Conservation (phyloP, 2,888 invertebrate species). For the Drosophila ochracea region DNA sequence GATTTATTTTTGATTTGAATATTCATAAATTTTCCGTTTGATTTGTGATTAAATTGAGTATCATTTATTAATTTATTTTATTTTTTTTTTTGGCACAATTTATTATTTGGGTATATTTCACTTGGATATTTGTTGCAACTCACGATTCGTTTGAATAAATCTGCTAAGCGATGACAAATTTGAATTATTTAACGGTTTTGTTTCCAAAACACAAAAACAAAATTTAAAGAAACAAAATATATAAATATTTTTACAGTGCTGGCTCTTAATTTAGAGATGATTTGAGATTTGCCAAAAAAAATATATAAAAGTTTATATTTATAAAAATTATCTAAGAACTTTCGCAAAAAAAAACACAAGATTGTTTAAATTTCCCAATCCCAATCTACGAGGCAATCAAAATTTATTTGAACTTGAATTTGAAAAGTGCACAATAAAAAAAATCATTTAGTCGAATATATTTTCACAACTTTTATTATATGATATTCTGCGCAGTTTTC, state of each 20-base stretch:
- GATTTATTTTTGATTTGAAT: conserved; percentile 32
- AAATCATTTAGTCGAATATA: conserved; percentile 15
- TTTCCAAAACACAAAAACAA: conserved; percentile 12
- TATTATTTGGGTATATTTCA: conserved; percentile 32
- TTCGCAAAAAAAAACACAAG: neutral
- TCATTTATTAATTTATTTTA: conserved; percentile 49
- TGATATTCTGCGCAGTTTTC: conserved; percentile 37
- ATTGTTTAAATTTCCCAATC: neutral
- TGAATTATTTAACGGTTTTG: neutral
- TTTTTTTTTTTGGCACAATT: conserved; percentile 73
- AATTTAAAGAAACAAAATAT: neutral
- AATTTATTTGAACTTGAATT: neutral
- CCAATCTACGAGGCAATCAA: neutral
- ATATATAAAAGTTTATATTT: neutral
- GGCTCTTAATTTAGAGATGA: neutral
- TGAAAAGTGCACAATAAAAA: conserved; percentile 10
- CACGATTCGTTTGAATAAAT: conserved; percentile 40
- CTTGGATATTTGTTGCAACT: conserved; percentile 34
- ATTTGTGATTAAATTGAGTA: conserved; percentile 34
- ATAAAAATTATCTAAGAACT: neutral
- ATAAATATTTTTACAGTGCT: neutral
- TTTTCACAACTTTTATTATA: conserved; percentile 27
- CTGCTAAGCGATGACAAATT: conserved; percentile 1
- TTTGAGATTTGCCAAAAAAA: neutral
- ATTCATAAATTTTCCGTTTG: conserved; percentile 22